Base-by-base conservation (phyloP, 2,888 invertebrate species). In the Nycteola revayana region DNA sequence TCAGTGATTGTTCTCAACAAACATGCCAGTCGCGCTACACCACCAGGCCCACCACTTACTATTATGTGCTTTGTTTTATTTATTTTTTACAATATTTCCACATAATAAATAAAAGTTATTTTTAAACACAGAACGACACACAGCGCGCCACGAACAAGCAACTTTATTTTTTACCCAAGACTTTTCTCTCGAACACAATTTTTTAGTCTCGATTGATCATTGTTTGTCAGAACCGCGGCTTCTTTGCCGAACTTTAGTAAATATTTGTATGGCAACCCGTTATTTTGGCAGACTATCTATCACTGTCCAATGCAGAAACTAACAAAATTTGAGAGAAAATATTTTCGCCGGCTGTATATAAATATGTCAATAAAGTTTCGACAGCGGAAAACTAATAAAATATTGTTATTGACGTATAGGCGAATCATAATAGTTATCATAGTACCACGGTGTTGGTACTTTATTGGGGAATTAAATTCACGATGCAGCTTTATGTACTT, bases 211-310 rank as follows among this genome's bases (percentile, higher is more conserved):
- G 57, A 73, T 63, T 49, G 51, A 69, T 69, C 71, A 65, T 53
- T 53, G 58, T 55, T 56, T 53, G 42, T 25, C 20, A 31, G 32
- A 29, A 25, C 34, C 36, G 43, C 32, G 45, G 39, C 47, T 43
- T 57, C 60, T 50, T 54, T 44, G 38, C 47, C 36, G 25, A 57
- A 70, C 49, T 73, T 70, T 64, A 56, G 67, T 66, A 72, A 74
- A 74, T 73, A 71, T 75, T 75, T 66, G 62, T 59, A 55, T 47
- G 54, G 55, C 54, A 70, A 69, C 71, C 67, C 66, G 64, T 73
- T 75, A 66, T 67, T 68, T 68, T 57, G 54, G 55, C 45, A 52
- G 57, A 58, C 71, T 64, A 76, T 76, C 68, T 69, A 72, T 77
- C 77, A 76, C 56, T 66, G 76, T 74, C 76, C 56, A 33, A 53